Base-by-base conservation (phyloP, 2,888 invertebrate species). In the Girardia tigrina region DNA sequence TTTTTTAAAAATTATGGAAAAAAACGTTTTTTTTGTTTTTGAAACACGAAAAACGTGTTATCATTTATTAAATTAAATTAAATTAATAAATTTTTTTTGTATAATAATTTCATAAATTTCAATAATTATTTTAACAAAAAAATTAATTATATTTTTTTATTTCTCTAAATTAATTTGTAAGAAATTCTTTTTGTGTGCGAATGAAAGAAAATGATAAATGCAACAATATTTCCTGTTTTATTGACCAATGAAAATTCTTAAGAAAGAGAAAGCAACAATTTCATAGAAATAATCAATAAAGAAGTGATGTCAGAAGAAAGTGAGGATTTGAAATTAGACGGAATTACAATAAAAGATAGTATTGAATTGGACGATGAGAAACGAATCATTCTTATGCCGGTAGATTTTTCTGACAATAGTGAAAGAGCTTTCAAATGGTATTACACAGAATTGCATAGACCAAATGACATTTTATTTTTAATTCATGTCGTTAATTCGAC, bases 401-500 rank as follows among this genome's bases (percentile, higher is more conserved):
- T 74, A 2, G 74, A 74, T 28, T 69, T 69, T 6, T 56, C 42
- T 20, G 74, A 74, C n/a, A 42, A 74, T 29, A 74, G 74, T 56
- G 27, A 56, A 26, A 4, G 74, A 26, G 74, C 74, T 2, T 74
- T 74, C 56, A 74, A 74, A 6, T 74, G 74, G 74, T 74, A 74
- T 69, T 26, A 12, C 6, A 69, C 42, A 6, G 26, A 74, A 26
- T 56, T 74, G n/a, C 74, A 74, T 4, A 4, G 56, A 28, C 56
- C 23, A 69, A 69, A 69, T 6, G 74, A 74, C 27, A 42, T 74
- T 26, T 69, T 74, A 2, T 20, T 74, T 42, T 69, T 74, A 74
- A 26, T 74, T 6, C 74, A 74, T 28, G 69, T 74, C 23, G 74
- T 74, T n/a, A 69, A 56, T 26, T 69, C 74, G 2, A 26, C 56